A percentile compares a stretch with the other conserved stretches of the same genome.
These are phyloP conservation scores for Plutomurus gul DNA, from an alignment of 1,140 invertebrate genomes.

Conservation along the genomic window DNA sequence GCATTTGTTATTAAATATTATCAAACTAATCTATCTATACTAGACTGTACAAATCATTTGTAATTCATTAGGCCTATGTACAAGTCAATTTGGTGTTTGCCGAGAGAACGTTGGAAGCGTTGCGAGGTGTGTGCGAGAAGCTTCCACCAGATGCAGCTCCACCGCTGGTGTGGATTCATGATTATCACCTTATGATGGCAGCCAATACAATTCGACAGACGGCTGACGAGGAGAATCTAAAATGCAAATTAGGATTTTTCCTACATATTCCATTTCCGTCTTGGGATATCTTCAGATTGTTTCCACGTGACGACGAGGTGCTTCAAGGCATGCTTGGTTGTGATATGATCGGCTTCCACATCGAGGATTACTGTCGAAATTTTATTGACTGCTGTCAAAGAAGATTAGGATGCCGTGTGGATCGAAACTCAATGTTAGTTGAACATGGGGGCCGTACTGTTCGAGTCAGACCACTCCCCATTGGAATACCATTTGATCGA, in stretches of 20 bases:
- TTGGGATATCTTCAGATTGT: constrained; percentile 87
- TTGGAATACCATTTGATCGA: constrained; percentile 84
- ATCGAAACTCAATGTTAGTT: constrained; percentile 81
- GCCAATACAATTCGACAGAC: constrained; percentile 82
- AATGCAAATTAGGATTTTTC: constrained; percentile 84
- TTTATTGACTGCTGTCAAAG: constrained; percentile 90
- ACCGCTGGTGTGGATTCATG: constrained; percentile 87
- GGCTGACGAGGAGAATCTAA: constrained; percentile 76
- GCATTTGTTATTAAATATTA: background rate
- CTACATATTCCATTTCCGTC: constrained; percentile 90
- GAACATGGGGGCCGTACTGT: constrained; percentile 84
- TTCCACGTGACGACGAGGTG: constrained; percentile 89
- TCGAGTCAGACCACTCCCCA: constrained; percentile 78
- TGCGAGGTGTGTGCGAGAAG: constrained; percentile 63
- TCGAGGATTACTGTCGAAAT: constrained; percentile 87
- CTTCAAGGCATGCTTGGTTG: constrained; percentile 87
- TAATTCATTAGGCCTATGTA: constrained; percentile 67
- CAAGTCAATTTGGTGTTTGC: constrained; percentile 82
- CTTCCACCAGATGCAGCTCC: constrained; percentile 61
- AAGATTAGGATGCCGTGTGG: constrained; percentile 82
- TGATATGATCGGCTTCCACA: constrained; percentile 90
- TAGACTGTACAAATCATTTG: background rate
- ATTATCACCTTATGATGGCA: constrained; percentile 88
- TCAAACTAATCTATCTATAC: background rate
- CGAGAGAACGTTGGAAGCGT: constrained; percentile 72